Evolutionary conservation across 2,888 invertebrate species (phyloP), one percentile per base, ranked within the genome.

Genomic region (Caenorhabditis zanzibari): DNA sequence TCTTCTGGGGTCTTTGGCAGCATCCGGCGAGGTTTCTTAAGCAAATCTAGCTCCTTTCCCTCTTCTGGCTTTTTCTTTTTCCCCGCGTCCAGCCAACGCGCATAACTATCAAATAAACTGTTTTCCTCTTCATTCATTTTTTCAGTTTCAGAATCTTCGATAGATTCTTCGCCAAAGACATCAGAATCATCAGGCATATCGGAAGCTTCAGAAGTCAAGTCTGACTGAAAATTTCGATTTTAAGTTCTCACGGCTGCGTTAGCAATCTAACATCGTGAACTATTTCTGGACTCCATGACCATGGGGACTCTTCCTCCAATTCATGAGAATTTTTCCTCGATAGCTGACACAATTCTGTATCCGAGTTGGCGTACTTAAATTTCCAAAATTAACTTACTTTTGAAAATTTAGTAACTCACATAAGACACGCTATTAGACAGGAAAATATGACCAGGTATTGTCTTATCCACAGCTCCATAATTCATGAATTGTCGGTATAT

Each of bases 401-500:
- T 26, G 24, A 26, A 3, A 2, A 32, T 32, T 28, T 28, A 2
- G 22, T 22, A 68, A 41, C 69, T 69, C 38, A 71, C 71, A 28
- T 58, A 56, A 28, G 71, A 71, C 12, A 44, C 47, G 44, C 71
- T 71, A 14, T 58, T 71, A 5, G 58, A 44, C 3, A 71, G 28
- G n/a, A 58, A 58, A 22, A 56, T 71, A n/a, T 71, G 56, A 10
- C 58, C 58, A 0, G 58, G 44, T 26, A 44, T 71, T 2, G 38
- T 44, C 0, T 71, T 9, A 47, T 58, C 71, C 1, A 7, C 28
- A 1, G 44, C 6, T 14, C 69, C 69, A 35, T 69, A 69, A 9
- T 24, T 71, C 79, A 79, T 79, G 38, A 79, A 79, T 24, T 71
- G 63, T 0, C 41, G n/a, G 14, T 71, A 79, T 0, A 79, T 3